These are phyloP conservation scores for Pseudonaja textilis DNA, from an alignment of 2,113 vertebrate genomes.

Conservation along the genomic window DNA sequence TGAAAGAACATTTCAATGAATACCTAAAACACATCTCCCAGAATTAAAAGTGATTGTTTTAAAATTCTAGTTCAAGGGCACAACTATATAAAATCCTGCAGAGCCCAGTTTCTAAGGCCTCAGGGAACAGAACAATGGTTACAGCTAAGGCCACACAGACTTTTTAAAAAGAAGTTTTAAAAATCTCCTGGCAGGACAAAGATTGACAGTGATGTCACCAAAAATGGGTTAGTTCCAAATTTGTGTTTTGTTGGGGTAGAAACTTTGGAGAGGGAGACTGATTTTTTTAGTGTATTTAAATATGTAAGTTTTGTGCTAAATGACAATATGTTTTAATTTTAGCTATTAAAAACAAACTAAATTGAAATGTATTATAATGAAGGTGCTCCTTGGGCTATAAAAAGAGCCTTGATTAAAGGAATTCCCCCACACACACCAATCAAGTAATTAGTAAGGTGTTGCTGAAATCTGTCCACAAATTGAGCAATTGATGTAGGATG, in stretches of 20 bases:
- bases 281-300: not conserved
- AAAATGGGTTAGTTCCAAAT: not conserved
- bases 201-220: not conserved
- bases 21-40: not conserved
- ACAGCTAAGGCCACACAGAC: not conserved
- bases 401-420: not conserved
- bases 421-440: not conserved
- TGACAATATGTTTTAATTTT: not conserved
- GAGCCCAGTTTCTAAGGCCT: not conserved
- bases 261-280: not conserved
- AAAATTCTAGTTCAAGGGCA: not conserved
- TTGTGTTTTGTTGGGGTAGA: not conserved
- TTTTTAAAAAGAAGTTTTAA: not conserved
- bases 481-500: conserved; percentile 11
- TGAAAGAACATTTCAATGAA: not conserved
- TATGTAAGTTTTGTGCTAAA: not conserved
- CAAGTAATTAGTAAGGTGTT: not conserved
- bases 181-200: not conserved
- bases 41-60: not conserved
- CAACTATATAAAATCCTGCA: not conserved
- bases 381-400: not conserved
- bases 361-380: not conserved
- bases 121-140: not conserved
- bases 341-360: not conserved
- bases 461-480: not conserved